These are phyloP conservation scores for Pachymerium ferrugineum DNA, from an alignment of 2,888 invertebrate species.

Conservation along the genomic window DNA sequence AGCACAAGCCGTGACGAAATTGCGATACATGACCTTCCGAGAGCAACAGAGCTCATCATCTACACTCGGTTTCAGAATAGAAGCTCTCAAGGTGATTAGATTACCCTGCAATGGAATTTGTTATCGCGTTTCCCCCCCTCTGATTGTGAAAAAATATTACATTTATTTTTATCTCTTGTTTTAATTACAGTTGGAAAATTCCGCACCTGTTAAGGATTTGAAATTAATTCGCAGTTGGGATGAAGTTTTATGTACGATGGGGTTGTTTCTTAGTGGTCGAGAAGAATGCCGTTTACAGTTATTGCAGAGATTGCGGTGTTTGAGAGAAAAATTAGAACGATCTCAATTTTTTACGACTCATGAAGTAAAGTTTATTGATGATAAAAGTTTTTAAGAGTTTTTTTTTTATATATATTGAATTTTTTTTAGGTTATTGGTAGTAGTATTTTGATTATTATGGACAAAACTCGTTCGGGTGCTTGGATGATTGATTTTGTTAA, in stretches of 20 bases:
- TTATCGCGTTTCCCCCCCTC: not conserved
- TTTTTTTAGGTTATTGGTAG: conserved; percentile 69
- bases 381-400: not conserved
- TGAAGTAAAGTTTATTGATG: conserved; percentile 57
- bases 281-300: conserved; percentile 61
- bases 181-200: conserved; percentile 61
- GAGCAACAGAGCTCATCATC: conserved; percentile 90
- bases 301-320: conserved; percentile 65
- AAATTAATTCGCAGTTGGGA: conserved; percentile 75
- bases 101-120: not conserved
- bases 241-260: conserved; percentile 68
- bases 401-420: conserved; percentile 31
- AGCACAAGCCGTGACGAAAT: conserved; percentile 80
- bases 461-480: conserved; percentile 76
- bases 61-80: conserved; percentile 88
- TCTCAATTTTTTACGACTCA: conserved; percentile 75
- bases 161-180: conserved; percentile 1
- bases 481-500: conserved; percentile 99
- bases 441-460: conserved; percentile 89
- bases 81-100: conserved; percentile 70
- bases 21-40: conserved; percentile 93
- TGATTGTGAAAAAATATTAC: not conserved
- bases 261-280: conserved; percentile 64
- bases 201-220: conserved; percentile 76
- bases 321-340: conserved; percentile 69